Percentiles rank a stretch among this genome's conserved stretches.
phyloP scores from a whole-genome alignment of 2,113 vertebrate genomes.

The Miniopterus natalensis region DNA sequence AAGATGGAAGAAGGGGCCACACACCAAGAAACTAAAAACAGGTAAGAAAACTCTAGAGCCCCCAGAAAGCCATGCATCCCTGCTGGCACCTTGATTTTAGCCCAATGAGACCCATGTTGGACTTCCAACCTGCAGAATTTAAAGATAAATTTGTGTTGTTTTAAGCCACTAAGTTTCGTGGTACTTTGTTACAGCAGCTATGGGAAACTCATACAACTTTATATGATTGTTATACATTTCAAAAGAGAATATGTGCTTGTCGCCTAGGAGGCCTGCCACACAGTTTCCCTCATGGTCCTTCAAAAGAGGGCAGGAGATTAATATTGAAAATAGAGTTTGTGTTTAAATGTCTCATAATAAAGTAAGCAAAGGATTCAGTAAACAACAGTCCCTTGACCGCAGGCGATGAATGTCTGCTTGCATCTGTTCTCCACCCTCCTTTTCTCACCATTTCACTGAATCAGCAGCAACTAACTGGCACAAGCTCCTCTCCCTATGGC shows the following conservation, averaged over 20 bases:
- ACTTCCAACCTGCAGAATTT: background rate
- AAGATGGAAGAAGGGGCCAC: background rate
- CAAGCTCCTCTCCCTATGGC: background rate
- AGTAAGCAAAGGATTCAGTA: background rate
- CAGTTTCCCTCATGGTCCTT: background rate
- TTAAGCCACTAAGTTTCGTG: background rate
- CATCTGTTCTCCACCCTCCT: background rate
- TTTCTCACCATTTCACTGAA: background rate
- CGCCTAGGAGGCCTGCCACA: background rate
- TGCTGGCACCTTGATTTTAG: background rate
- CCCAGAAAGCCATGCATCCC: background rate
- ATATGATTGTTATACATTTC: background rate
- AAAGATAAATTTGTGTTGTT: background rate
- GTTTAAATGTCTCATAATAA: slow-evolving; percentile 22
- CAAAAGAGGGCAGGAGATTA: background rate
- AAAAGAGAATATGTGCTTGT: background rate
- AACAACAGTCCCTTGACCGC: background rate
- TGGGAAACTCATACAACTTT: background rate
- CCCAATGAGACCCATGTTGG: background rate
- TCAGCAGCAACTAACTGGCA: background rate
- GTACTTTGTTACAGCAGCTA: background rate
- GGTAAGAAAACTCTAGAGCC: background rate
- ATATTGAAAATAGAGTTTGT: slow-evolving; percentile 12
- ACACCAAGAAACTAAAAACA: background rate
- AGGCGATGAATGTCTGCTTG: background rate